Evolutionary conservation across 2,888 invertebrate genomes (phyloP), one percentile per base, ranked within the genome.

Genomic region (Anthrax anthrax): DNA sequence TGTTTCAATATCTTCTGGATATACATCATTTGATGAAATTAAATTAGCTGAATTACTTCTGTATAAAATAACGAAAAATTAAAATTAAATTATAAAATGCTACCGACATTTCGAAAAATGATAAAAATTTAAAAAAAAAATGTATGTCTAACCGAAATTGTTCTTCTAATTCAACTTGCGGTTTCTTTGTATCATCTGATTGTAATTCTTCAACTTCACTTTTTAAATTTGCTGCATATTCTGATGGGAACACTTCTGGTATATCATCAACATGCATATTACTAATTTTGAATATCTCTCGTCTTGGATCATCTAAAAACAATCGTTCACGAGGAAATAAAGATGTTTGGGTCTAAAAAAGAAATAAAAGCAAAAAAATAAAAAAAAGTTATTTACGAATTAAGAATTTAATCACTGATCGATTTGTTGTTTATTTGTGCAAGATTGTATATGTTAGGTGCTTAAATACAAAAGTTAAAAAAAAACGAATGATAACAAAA

Each of bases 141-240:
- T 29, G 29, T 39, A 37, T 34, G 18, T 39, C 39, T 34, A 43
- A 49, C 50, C 48, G 46, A 46, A 50, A 54, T 23, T 44, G 47
- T 43, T 53, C 53, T 44, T 54, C 54, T 12, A 53, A 41, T 34
- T 50, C 52, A 17, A 44, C 43, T 19, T 47, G 34, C 9, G 47
- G 39, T 34, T 42, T 39, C 23, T 41, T 18, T 4, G 34, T 32
- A 34, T 50, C 44, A 32, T 37, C 37, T 17, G 44, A 16, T 48
- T 54, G 54, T 44, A 54, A 41, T 17, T 49, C 47, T 47, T 54
- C 54, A 13, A 51, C 49, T 18, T 53, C 48, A 27, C 18, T 18
- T 13, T 44, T 44, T 13, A 44, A n/a, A 16, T 39, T 34, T 4
- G 18, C 34, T 16, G 32, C 19, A 16, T 39, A 18, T 18, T 44